These are phyloP conservation scores for Actinopyga echinites DNA, from an alignment of 53 echinoderm and acorn worm genomes.

Conservation along the genomic window DNA sequence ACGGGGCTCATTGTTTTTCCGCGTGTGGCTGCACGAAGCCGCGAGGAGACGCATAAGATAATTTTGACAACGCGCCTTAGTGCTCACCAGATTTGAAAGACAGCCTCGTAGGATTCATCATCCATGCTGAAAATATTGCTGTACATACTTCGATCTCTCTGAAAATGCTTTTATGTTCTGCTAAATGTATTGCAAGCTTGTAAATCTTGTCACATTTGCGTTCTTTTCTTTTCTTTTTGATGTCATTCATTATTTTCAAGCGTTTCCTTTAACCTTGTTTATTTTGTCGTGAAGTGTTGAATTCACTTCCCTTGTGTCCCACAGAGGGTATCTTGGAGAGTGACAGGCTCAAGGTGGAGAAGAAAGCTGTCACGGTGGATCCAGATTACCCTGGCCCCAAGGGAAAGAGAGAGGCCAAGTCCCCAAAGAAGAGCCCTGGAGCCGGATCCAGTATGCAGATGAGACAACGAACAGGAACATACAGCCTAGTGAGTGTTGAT, in stretches of 20 bases:
- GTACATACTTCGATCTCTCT: no score
- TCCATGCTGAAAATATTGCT: no score
- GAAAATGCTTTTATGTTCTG: no score
- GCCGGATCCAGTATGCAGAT: slow-evolving; percentile 56
- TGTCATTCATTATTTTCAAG: neutral
- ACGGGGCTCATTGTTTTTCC: no score
- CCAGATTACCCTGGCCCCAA: slow-evolving; percentile 63
- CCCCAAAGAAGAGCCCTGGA: slow-evolving; percentile 69
- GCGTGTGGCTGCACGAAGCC: no score
- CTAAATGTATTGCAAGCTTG: no score
- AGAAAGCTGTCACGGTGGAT: slow-evolving; percentile 32
- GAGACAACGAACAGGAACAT: slow-evolving; percentile 66
- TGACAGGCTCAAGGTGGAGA: slow-evolving; percentile 51
- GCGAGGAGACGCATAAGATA: no score
- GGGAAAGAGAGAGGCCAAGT: slow-evolving; percentile 53
- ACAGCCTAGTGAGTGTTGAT: slow-evolving; percentile 21
- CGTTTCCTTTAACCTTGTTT: neutral
- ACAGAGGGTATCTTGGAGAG: slow-evolving; percentile 50
- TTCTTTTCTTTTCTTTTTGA: neutral
- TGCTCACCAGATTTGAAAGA: no score
- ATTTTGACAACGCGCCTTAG: no score
- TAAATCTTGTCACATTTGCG: no score
- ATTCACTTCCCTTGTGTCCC: slow-evolving; percentile 20
- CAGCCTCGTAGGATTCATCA: no score
- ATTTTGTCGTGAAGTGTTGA: slow-evolving; percentile 22